Percentiles rank a stretch among this genome's conserved stretches.
These are phyloP conservation scores for Origma solitaria DNA, from an alignment of 2,113 vertebrate genomes.

Conservation along the genomic window DNA sequence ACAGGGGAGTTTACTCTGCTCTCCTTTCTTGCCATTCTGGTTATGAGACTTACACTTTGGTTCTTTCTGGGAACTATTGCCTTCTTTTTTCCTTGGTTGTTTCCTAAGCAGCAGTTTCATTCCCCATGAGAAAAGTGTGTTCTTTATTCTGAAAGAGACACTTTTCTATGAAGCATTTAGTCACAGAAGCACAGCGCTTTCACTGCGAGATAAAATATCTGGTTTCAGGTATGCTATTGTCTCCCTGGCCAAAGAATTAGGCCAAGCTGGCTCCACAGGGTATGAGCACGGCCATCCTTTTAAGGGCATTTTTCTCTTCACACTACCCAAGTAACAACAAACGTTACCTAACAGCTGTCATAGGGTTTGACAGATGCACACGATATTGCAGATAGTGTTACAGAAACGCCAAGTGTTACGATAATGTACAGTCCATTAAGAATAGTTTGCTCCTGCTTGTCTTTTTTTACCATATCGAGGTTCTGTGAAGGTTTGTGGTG, in stretches of 20 bases:
- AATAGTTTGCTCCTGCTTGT: not conserved
- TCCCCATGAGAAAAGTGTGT: not conserved
- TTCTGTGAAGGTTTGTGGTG: not conserved
- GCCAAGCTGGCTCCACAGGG: not conserved
- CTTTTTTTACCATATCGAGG: fast-evolving
- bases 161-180: not conserved
- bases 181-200: fast-evolving
- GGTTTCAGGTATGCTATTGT: not conserved
- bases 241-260: not conserved
- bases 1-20: not conserved
- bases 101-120: not conserved
- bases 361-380: not conserved
- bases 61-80: not conserved
- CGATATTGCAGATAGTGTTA: not conserved
- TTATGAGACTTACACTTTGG: not conserved
- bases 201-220: not conserved
- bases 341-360: not conserved
- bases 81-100: not conserved
- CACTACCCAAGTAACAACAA: not conserved
- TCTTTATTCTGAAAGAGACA: not conserved
- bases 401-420: not conserved
- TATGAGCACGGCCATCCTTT: not conserved
- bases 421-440: not conserved
- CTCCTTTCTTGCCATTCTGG: not conserved
- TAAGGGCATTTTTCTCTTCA: not conserved